Evolutionary conservation across 2,113 vertebrate species (phyloP).

Genomic region (Amblyopsis rosae): DNA sequence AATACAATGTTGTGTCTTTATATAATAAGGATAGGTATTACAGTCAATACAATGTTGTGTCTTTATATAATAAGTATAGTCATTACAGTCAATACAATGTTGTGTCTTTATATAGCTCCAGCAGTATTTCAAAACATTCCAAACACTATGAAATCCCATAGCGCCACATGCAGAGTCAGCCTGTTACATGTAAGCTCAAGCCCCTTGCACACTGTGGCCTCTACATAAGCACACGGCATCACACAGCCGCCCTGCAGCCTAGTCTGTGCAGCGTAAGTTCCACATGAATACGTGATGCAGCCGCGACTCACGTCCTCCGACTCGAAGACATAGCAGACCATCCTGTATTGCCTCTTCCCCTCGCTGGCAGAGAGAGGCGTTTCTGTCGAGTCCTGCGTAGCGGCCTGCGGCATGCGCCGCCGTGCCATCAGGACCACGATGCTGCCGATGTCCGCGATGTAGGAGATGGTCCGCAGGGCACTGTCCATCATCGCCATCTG

Average conservation of each 20-base stretch:
- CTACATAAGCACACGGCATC: too few relatives aligned
- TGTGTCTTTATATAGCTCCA: too few relatives aligned
- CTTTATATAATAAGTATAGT: too few relatives aligned
- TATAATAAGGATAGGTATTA: too few relatives aligned
- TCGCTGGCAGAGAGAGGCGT: slow-evolving; percentile 83
- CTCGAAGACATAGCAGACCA: slow-evolving; percentile 98
- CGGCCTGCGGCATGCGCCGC: slow-evolving; percentile 86
- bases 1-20: too few relatives aligned
- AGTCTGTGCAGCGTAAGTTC: background rate
- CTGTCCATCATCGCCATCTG: slow-evolving; percentile 99
- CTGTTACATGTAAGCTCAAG: too few relatives aligned
- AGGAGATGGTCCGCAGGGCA: slow-evolving; percentile 95
- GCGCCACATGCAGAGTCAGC: too few relatives aligned
- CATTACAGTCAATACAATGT: too few relatives aligned
- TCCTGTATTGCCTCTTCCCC: slow-evolving; percentile 91
- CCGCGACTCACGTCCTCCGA: slow-evolving; percentile 93
- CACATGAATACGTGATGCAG: background rate
- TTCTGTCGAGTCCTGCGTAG: slow-evolving; percentile 91
- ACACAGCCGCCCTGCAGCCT: too few relatives aligned
- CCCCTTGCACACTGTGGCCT: too few relatives aligned
- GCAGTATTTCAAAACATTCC: too few relatives aligned
- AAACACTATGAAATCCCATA: background rate
- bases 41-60: too few relatives aligned
- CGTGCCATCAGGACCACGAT: slow-evolving; percentile 97
- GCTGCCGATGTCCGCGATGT: slow-evolving; percentile 95